phyloP scores from a whole-genome alignment of 2,113 vertebrate species.

The Notiomystis cincta region DNA sequence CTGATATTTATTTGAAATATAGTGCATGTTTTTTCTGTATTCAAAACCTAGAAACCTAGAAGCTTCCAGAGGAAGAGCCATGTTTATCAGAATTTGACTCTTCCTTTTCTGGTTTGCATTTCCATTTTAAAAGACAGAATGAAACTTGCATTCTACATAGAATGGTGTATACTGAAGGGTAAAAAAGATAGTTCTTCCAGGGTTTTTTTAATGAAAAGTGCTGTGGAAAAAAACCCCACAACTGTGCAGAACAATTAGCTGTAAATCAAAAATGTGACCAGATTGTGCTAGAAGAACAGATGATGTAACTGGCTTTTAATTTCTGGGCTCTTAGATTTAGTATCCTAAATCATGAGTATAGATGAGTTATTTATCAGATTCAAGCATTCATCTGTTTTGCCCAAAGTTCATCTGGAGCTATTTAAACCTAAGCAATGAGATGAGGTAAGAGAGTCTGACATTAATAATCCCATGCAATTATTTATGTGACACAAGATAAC shows the following conservation, averaged over 20 bases:
- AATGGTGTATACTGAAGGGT: background rate
- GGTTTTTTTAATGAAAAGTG: background rate
- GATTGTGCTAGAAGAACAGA: conserved; percentile 6
- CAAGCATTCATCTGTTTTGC: background rate
- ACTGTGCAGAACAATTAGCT: background rate
- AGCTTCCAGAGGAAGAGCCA: background rate
- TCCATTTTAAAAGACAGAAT: background rate
- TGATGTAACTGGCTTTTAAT: conserved; percentile 10
- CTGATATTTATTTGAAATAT: background rate
- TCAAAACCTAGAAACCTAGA: background rate
- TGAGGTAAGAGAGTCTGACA: background rate
- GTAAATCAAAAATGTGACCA: conserved; percentile 38
- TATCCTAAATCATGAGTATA: background rate
- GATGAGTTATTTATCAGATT: conserved; percentile 15
- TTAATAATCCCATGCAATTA: background rate
- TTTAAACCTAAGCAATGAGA: background rate
- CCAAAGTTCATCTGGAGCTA: background rate
- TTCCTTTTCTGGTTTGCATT: background rate
- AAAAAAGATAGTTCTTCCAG: background rate
- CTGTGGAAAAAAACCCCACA: background rate
- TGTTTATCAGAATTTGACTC: background rate
- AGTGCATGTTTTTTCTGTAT: background rate
- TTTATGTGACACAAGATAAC: background rate
- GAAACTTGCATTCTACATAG: background rate
- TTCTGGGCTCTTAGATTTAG: background rate